Conservation (phyloP, 2,888 invertebrate species). For the Alentia gelatinosa region DNA sequence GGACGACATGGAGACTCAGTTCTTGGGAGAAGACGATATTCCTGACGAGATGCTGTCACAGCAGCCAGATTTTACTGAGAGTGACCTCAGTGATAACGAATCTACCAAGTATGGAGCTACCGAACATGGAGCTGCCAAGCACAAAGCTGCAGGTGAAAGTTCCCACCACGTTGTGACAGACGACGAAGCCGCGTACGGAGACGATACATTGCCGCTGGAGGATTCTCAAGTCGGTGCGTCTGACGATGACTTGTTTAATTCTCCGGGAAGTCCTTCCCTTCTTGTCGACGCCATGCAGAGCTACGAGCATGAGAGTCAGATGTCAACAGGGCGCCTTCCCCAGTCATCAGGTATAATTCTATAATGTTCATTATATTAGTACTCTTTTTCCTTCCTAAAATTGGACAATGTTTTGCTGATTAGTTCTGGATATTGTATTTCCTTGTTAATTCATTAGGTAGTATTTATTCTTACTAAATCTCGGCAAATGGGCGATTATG, state of each 20-base stretch:
- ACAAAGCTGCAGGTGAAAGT: neutral
- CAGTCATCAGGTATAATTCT: too few relatives aligned
- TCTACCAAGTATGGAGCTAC: neutral
- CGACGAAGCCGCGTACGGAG: neutral
- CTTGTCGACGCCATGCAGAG: neutral
- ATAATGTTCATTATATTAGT: too few relatives aligned
- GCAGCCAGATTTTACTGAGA: neutral
- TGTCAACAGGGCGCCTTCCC: too few relatives aligned
- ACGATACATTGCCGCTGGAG: neutral
- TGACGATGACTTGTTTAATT: neutral
- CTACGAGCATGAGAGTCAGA: too few relatives aligned
- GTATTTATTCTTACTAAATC: too few relatives aligned
- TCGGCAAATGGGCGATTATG: too few relatives aligned
- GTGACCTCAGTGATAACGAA: neutral
- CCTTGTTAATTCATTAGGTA: too few relatives aligned
- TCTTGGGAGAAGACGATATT: neutral
- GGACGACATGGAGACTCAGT: slow-evolving; percentile 11
- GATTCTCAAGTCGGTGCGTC: neutral
- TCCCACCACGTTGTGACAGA: neutral
- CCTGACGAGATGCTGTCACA: neutral
- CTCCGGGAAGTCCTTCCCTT: neutral
- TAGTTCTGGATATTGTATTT: too few relatives aligned
- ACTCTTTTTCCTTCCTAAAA: too few relatives aligned
- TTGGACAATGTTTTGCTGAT: too few relatives aligned
- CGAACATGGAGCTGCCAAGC: neutral